These are phyloP conservation scores for Dicrostonyx torquatus DNA, from an alignment of 2,797 vertebrate genomes.

Conservation along the genomic window DNA sequence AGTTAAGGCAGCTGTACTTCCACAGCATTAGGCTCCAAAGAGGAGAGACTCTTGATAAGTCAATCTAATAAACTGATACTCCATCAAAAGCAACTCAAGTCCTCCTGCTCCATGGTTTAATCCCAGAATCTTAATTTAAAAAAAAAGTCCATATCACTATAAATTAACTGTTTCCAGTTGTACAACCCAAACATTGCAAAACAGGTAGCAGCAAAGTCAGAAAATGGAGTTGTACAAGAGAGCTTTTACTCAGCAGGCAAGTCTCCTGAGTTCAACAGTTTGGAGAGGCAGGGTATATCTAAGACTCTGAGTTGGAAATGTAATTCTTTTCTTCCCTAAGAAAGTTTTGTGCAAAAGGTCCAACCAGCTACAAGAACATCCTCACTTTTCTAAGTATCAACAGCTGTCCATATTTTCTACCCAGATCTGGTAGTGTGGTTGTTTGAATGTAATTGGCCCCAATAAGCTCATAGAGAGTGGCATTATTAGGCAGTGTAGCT, in stretches of 20 bases:
- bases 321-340: constrained; percentile 28
- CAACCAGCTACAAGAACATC: background rate
- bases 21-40: background rate
- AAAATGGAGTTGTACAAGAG: background rate
- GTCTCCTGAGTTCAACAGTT: constrained; percentile 25
- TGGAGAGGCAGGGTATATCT: background rate
- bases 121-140: background rate
- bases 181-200: background rate
- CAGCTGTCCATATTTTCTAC: background rate
- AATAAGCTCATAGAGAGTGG: background rate
- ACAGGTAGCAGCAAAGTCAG: background rate
- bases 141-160: background rate
- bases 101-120: background rate
- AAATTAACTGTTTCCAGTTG: constrained; percentile 22
- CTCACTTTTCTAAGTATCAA: background rate
- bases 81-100: background rate
- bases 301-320: constrained; percentile 22
- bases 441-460: background rate
- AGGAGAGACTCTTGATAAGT: background rate
- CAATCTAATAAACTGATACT: background rate
- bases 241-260: background rate
- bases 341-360: background rate
- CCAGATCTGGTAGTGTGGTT: background rate
- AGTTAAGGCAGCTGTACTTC: background rate
- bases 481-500: background rate